Conservation (phyloP, 2,113 vertebrate species). For the Proterorhinus semilunaris region DNA sequence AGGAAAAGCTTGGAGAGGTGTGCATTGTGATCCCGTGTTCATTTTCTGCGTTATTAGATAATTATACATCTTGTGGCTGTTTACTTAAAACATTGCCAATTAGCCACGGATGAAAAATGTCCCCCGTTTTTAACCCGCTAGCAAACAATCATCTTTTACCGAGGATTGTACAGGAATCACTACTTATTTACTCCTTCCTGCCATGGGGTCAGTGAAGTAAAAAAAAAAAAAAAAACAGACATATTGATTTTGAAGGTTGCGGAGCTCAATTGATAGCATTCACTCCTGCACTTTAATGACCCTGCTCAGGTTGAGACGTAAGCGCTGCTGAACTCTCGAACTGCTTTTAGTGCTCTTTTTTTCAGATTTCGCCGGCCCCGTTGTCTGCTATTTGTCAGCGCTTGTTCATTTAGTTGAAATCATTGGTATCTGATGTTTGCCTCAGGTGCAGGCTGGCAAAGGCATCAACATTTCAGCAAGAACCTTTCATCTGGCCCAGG, state of each 20-base stretch:
- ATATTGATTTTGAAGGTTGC: too few relatives aligned
- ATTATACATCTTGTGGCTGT: conserved; percentile 3
- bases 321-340: not conserved
- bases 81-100: conserved; percentile 4
- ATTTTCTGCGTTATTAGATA: not conserved
- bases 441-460: conserved; percentile 92
- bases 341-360: not conserved
- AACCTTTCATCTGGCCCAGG: conserved; percentile 95
- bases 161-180: not conserved
- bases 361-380: not conserved
- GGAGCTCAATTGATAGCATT: too few relatives aligned
- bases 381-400: conserved; percentile 10
- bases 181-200: too few relatives aligned
- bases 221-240: too few relatives aligned
- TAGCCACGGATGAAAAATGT: conserved; percentile 1
- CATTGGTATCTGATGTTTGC: conserved; percentile 21
- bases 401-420: conserved; percentile 18
- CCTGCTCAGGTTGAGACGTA: too few relatives aligned
- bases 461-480: conserved; percentile 96
- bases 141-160: not conserved
- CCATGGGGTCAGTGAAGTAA: too few relatives aligned
- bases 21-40: not conserved
- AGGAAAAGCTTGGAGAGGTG: too few relatives aligned
- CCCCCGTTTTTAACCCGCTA: not conserved
- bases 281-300: too few relatives aligned